Evolutionary conservation across 2,113 vertebrate species (phyloP).

Genomic region (Ciconia maguari): DNA sequence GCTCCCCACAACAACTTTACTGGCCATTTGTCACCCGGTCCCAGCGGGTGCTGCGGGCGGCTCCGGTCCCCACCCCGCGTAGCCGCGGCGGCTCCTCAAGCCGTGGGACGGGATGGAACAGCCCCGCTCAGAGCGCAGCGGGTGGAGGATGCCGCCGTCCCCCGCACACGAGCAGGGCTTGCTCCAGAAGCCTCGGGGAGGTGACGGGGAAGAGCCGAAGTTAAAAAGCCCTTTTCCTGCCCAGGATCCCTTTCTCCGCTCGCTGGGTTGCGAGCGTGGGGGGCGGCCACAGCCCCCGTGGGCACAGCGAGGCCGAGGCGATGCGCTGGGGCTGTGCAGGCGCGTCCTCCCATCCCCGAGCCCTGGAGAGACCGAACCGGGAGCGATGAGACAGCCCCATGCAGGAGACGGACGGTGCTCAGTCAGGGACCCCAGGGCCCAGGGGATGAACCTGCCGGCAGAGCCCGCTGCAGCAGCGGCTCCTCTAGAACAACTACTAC

Average conservation of each 20-base stretch:
- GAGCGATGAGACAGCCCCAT: neutral
- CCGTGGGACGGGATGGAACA: rapidly evolving
- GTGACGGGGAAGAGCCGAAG: neutral
- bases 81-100: rapidly evolving
- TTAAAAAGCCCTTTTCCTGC: neutral
- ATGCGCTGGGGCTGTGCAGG: neutral
- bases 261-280: rapidly evolving
- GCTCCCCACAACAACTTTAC: neutral
- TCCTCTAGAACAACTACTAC: neutral
- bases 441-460: neutral
- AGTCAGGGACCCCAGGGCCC: no score
- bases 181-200: rapidly evolving
- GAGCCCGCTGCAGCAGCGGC: neutral
- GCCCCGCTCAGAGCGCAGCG: rapidly evolving
- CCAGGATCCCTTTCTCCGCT: neutral
- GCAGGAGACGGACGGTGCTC: rapidly evolving
- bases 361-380: rapidly evolving
- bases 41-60: neutral
- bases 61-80: neutral
- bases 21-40: rapidly evolving
- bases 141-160: neutral
- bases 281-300: neutral
- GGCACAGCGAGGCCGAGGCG: neutral
- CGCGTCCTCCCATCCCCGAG: neutral
- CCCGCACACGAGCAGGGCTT: neutral